Conservation (phyloP, 2,113 vertebrate species). For the Rhineura floridana region DNA sequence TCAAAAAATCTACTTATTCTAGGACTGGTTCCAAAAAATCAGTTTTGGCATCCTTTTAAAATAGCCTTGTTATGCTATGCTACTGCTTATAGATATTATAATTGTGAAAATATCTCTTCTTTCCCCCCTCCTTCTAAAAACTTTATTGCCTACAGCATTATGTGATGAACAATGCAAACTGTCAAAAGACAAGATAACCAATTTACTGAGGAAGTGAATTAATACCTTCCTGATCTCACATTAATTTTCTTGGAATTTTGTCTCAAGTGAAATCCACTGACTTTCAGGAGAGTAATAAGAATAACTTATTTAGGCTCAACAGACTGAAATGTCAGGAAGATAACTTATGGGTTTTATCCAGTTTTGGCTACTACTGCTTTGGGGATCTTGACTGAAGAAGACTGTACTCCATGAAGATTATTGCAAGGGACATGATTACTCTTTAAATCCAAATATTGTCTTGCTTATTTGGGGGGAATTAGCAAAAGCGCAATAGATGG, state of each 20-base stretch:
- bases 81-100: constrained; percentile 45
- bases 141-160: constrained; percentile 45
- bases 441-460: too few relatives aligned
- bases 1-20: constrained; percentile 47
- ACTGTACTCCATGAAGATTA: too few relatives aligned
- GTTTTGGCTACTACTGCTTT: too few relatives aligned
- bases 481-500: too few relatives aligned
- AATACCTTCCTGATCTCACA: constrained; percentile 59
- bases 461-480: too few relatives aligned
- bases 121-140: constrained; percentile 24
- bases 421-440: too few relatives aligned
- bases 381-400: too few relatives aligned
- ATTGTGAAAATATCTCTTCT: constrained; percentile 24
- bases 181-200: constrained; percentile 67
- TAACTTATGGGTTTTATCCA: constrained; percentile 26
- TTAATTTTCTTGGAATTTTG: constrained; percentile 71
- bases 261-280: constrained; percentile 70
- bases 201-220: constrained; percentile 69
- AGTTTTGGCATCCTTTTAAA: constrained; percentile 48
- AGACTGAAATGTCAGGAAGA: constrained; percentile 66
- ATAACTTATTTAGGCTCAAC: constrained; percentile 64
- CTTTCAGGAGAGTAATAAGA: constrained; percentile 59
- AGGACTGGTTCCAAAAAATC: constrained; percentile 42
- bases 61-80: constrained; percentile 21
- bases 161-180: constrained; percentile 47